A percentile compares a stretch with the other conserved stretches of the same genome.
Conservation (phyloP, 2,797 vertebrate species). For the Luscinia megarhynchos region DNA sequence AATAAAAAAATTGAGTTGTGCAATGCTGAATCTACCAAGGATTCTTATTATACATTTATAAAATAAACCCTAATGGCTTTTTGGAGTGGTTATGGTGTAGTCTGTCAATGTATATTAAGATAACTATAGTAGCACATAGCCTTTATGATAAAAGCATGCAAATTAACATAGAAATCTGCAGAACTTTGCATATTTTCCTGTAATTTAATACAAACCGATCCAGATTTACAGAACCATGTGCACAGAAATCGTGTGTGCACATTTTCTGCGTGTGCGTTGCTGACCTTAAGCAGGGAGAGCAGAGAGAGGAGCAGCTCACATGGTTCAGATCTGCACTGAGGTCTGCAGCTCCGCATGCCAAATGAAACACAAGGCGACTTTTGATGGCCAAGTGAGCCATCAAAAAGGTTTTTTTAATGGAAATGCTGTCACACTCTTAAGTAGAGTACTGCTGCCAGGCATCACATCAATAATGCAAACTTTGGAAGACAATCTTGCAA, state of each 20-base stretch:
- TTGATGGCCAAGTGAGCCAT: constrained; percentile 61
- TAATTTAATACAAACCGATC: constrained; percentile 47
- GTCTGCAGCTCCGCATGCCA: constrained; percentile 2
- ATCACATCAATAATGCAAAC: constrained; percentile 70
- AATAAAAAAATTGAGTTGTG: neutral
- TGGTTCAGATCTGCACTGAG: neutral
- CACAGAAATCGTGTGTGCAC: neutral
- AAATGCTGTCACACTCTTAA: constrained; percentile 61
- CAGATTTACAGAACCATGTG: constrained; percentile 17
- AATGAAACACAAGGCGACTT: constrained; percentile 61
- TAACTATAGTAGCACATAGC: constrained; percentile 49
- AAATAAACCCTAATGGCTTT: constrained; percentile 58
- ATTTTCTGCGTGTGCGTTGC: neutral
- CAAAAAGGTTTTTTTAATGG: constrained; percentile 62
- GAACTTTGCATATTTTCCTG: constrained; percentile 53
- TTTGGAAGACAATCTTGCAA: constrained; percentile 63
- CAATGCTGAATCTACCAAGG: constrained; percentile 17
- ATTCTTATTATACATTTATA: constrained; percentile 51
- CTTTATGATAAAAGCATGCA: constrained; percentile 70
- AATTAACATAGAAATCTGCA: constrained; percentile 59
- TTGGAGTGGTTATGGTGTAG: constrained; percentile 56
- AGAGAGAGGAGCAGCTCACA: neutral
- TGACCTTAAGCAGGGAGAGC: neutral
- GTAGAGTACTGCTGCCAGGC: constrained; percentile 59
- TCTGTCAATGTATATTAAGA: constrained; percentile 68